A percentile compares a stretch with the other conserved stretches of the same genome.
These are phyloP conservation scores for Xylota sylvarum DNA, from an alignment of 2,888 invertebrate species.

Conservation along the genomic window DNA sequence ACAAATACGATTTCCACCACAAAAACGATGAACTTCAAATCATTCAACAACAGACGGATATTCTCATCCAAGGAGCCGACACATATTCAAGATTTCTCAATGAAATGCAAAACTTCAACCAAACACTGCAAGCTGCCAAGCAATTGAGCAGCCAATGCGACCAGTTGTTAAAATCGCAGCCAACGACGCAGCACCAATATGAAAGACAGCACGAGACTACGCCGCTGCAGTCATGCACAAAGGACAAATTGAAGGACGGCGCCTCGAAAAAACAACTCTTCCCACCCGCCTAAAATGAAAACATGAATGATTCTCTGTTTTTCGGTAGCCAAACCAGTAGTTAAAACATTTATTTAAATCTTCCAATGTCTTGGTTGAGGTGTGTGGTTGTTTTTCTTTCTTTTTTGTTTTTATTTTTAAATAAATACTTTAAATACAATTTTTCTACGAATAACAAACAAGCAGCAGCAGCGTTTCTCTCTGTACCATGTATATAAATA, in stretches of 20 bases:
- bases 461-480: conserved; percentile 62
- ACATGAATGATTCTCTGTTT: conserved; percentile 29
- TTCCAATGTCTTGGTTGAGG: conserved; percentile 71
- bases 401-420: conserved; percentile 69
- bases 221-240: conserved; percentile 37
- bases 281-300: conserved; percentile 60
- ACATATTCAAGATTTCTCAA: conserved; percentile 61
- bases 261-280: conserved; percentile 66
- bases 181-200: conserved; percentile 52
- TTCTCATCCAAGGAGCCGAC: conserved; percentile 73
- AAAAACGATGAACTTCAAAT: conserved; percentile 79
- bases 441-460: conserved; percentile 74
- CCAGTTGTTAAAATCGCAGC: conserved; percentile 60
- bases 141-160: conserved; percentile 48
- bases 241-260: conserved; percentile 71
- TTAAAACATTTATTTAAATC: conserved; percentile 75
- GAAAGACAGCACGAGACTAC: conserved; percentile 59
- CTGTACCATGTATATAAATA: conserved; percentile 63
- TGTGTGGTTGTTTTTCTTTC: conserved; percentile 55
- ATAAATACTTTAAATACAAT: conserved; percentile 77
- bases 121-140: conserved; percentile 63
- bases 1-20: conserved; percentile 79
- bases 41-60: conserved; percentile 67
- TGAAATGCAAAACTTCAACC: conserved; percentile 68
- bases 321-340: conserved; percentile 59